These are phyloP conservation scores for Melipona bicolor DNA, from an alignment of 2,888 invertebrate genomes.

Conservation along the genomic window DNA sequence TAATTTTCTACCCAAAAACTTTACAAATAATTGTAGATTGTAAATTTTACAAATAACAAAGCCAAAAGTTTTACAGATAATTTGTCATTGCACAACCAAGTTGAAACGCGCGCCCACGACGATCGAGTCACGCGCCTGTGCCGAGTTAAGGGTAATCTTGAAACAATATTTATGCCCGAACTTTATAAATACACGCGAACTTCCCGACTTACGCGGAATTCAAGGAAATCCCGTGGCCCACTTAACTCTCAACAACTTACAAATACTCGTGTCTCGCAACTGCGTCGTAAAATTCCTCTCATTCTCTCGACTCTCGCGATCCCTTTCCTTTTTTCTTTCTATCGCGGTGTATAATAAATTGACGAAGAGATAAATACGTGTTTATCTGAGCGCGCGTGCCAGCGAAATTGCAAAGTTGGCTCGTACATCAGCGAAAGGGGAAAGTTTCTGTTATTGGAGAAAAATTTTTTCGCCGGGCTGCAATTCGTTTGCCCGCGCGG, in stretches of 20 bases:
- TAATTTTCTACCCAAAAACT: no score
- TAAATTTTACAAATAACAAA: no score
- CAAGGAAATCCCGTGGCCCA: neutral
- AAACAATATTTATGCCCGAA: neutral
- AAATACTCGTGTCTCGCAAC: neutral
- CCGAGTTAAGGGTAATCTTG: neutral
- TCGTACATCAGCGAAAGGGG: conserved; percentile 47
- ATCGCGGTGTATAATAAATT: neutral
- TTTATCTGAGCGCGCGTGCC: neutral
- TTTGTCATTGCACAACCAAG: neutral
- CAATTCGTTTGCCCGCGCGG: conserved; percentile 40
- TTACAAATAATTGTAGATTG: no score
- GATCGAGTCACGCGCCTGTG: neutral
- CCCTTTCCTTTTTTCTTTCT: neutral
- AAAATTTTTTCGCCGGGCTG: conserved; percentile 46
- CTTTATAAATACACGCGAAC: neutral
- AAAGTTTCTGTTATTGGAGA: conserved; percentile 51
- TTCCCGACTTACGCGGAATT: neutral
- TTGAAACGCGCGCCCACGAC: neutral
- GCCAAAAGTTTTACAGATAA: no score
- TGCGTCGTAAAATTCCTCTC: neutral
- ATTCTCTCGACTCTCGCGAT: neutral
- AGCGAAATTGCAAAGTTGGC: conserved; percentile 18
- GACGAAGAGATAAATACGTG: neutral
- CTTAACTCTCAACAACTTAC: neutral